Percentiles rank a stretch among this genome's conserved stretches.
These are phyloP conservation scores for Germaria angustata DNA, from an alignment of 2,888 invertebrate species.

Conservation along the genomic window DNA sequence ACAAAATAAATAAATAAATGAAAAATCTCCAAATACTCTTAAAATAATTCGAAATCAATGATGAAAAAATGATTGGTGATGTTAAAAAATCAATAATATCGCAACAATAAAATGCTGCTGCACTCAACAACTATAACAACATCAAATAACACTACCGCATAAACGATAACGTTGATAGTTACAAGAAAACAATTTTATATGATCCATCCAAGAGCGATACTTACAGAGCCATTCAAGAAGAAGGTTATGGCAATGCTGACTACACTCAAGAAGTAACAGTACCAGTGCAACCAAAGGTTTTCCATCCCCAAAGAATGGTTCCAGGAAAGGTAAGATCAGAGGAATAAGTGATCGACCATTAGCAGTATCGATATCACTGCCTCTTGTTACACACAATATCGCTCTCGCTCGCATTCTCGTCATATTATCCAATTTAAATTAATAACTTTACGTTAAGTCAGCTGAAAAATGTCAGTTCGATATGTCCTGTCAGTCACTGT, in stretches of 20 bases:
- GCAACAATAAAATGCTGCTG: constrained; percentile 61
- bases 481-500: constrained; percentile 42
- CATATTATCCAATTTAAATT: constrained; percentile 49
- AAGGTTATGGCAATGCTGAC: constrained; percentile 83
- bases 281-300: constrained; percentile 88
- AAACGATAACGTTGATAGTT: constrained; percentile 70
- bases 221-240: constrained; percentile 91
- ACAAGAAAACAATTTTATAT: constrained; percentile 87
- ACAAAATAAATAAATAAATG: constrained; percentile 35
- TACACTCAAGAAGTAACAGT: constrained; percentile 85
- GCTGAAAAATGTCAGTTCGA: constrained; percentile 46
- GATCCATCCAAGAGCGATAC: constrained; percentile 95
- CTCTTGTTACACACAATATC: constrained; percentile 54
- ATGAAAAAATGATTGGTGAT: constrained; percentile 54
- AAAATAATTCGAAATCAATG: constrained; percentile 66
- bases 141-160: constrained; percentile 48
- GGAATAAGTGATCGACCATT: constrained; percentile 66
- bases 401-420: constrained; percentile 63
- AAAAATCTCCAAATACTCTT: constrained; percentile 40
- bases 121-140: constrained; percentile 34
- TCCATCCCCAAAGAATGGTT: constrained; percentile 82
- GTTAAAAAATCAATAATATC: constrained; percentile 30
- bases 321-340: constrained; percentile 82
- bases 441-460: constrained; percentile 46
- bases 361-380: constrained; percentile 56